Evolutionary conservation across 2,888 invertebrate species (phyloP).

Genomic region (Pandemis cinnamomeana): DNA sequence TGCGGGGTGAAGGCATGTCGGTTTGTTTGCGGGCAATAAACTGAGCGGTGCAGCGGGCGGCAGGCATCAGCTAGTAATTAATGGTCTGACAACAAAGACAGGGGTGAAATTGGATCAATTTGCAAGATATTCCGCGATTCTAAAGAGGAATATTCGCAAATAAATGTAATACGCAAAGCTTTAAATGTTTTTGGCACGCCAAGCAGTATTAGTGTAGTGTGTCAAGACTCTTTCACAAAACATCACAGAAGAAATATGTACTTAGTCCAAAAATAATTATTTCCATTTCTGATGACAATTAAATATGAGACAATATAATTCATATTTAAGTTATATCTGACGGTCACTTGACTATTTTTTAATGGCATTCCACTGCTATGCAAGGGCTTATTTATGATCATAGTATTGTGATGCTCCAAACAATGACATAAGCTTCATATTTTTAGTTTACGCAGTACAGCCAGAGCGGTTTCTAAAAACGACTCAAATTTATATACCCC

Average conservation of each 20-base stretch:
- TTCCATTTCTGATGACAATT: too few species aligned
- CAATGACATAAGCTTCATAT: slow-evolving; percentile 21
- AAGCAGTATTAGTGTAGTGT: too few species aligned
- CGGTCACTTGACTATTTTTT: too few species aligned
- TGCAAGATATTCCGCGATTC: slow-evolving; percentile 70
- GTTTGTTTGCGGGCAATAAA: slow-evolving; percentile 82
- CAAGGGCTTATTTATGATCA: too few species aligned
- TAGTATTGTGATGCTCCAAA: slow-evolving; percentile 13
- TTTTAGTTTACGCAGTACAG: slow-evolving; percentile 38
- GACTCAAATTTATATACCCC: slow-evolving; percentile 66
- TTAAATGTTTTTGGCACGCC: too few species aligned
- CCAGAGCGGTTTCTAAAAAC: slow-evolving; percentile 62
- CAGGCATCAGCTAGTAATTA: slow-evolving; percentile 77
- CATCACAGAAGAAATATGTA: too few species aligned
- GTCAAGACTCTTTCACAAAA: too few species aligned
- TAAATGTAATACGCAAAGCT: slow-evolving; percentile 40
- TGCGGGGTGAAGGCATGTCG: slow-evolving; percentile 71
- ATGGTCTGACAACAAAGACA: slow-evolving; percentile 70
- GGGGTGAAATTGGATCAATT: slow-evolving; percentile 81
- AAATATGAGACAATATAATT: too few species aligned
- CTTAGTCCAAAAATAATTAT: too few species aligned
- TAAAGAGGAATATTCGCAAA: slow-evolving; percentile 58
- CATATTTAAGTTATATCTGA: too few species aligned
- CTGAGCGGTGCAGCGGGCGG: slow-evolving; percentile 64
- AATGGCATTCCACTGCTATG: too few species aligned